Base-by-base conservation (phyloP, 2,113 vertebrate genomes). In the Panthera leo region DNA sequence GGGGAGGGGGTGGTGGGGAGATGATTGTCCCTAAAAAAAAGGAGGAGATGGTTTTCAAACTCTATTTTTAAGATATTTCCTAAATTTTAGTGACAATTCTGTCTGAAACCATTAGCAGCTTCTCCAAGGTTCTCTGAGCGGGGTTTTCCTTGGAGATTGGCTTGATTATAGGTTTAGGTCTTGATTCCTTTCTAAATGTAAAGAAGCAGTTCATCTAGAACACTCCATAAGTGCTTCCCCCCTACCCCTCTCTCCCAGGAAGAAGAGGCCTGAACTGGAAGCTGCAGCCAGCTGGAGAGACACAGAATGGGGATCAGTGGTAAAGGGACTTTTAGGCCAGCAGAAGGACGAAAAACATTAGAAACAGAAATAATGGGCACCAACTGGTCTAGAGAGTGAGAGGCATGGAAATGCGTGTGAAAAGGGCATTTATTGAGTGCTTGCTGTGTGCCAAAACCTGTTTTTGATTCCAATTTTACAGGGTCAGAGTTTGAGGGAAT, bases 21-120 rank as follows among this genome's bases (percentile, higher is more conserved):
- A 97, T 63, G 16, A 61, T 89, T 73, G 55, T 86, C 48, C 31
- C 70, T 16, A 39, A 94, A 23, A 78, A 89, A 34, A 94, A 89
- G 88, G 10, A 61, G 61, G 53, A 87, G 55, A 96, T 97, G 73
- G 83, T 83, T 97, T 98, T 98, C 89, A 97, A 98, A 95, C 67
- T 86, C 0, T 63, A 85, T 87, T 96, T 94, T 95, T 73, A 88
- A 95, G 95, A 25, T 42, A 8, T 91, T 91, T 93, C 68, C 63
- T 96, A 95, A 95, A 86, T 89, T 94, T 95, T 97, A 96, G 79
- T 71, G 85, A 96, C 89, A 97, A 67, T 53, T 83, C 83, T 86
- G 86, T 89, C 83, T 95, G 87, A 96, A 92, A 76, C 29, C 27
- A 34, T 97, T 96, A 94, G 51, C 19, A 70, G 25, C 75, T 89